Evolutionary conservation across 2,888 invertebrate genomes (phyloP), one percentile per base, ranked within the genome.

Genomic region (Atethmia centrago): DNA sequence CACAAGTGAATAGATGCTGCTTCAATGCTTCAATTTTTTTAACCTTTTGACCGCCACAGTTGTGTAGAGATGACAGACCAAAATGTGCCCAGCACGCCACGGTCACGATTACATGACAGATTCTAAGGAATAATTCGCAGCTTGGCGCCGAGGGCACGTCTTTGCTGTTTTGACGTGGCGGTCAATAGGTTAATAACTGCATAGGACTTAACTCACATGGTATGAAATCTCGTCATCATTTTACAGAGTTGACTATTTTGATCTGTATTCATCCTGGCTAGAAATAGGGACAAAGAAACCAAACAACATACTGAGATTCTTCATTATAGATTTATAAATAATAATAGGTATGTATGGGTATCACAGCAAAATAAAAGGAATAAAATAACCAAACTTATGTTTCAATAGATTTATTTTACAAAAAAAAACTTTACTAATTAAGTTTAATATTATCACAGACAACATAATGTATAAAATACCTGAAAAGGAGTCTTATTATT

Each of bases 391-490:
- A 87, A 86, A 84, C 85, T 89, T 87, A 83, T 89, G 88, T 85
- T 90, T 88, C 84, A 92, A 91, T 89, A 88, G 64, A 69, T 89
- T 89, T 88, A 90, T 89, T 89, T 76, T 86, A 85, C 80, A 88
- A 83, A 91, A 74, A 86, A 87, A 80, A 73, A 84, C 76, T 31
- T 88, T 88, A 90, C 88, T 90, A 91, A 92, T 91, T 87, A 81
- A 85, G 77, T 87, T 83, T 87, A 85, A 83, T 88, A 94, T 92
- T 95, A 95, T 95, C 95, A 95, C 95, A 95, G 95, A 93, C 93
- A 92, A 92, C 91, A 89, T 90, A 94, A 94, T 91, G 90, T 93
- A 89, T 88, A 88, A 83, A 86, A 82, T 87, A 89, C 76, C 80
- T 82, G 79, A 87, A 85, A 81, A 83, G 80, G 75, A 84, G 76